These are phyloP conservation scores for Metalampra italica DNA, from an alignment of 2,888 invertebrate species.

Conservation along the genomic window DNA sequence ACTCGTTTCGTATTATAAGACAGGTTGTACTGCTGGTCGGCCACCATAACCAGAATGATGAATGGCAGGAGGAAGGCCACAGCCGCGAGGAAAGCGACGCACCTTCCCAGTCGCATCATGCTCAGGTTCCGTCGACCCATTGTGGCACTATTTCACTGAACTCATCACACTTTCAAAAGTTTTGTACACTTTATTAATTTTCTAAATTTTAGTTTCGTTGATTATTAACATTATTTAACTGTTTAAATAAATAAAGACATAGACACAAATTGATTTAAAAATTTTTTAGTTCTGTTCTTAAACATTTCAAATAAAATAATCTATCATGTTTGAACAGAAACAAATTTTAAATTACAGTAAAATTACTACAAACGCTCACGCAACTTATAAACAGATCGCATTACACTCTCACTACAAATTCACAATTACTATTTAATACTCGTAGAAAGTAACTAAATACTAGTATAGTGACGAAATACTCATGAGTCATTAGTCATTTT, in stretches of 20 bases:
- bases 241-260: too few relatives aligned
- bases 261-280: too few relatives aligned
- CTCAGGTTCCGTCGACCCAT: conserved; percentile 64
- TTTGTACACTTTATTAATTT: conserved; percentile 1
- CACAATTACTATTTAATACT: not conserved
- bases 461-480: too few relatives aligned
- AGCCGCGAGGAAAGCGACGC: conserved; percentile 79
- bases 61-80: conserved; percentile 79
- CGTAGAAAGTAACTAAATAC: not conserved
- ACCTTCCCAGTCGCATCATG: conserved; percentile 74
- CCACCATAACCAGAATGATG: conserved; percentile 79
- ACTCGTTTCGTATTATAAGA: conserved; percentile 68
- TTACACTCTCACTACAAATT: not conserved
- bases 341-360: too few relatives aligned
- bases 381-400: not conserved
- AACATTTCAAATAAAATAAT: too few relatives aligned
- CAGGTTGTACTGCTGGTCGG: conserved; percentile 80
- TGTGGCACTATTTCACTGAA: conserved; percentile 26
- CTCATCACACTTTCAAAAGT: conserved; percentile 11
- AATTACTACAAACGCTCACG: not conserved
- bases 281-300: too few relatives aligned
- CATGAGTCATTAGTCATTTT: too few relatives aligned
- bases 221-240: too few relatives aligned
- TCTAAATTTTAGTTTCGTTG: not conserved
- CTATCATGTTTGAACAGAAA: too few relatives aligned